These are phyloP conservation scores for Buathra laborator DNA, from an alignment of 2,888 invertebrate species.

Conservation along the genomic window DNA sequence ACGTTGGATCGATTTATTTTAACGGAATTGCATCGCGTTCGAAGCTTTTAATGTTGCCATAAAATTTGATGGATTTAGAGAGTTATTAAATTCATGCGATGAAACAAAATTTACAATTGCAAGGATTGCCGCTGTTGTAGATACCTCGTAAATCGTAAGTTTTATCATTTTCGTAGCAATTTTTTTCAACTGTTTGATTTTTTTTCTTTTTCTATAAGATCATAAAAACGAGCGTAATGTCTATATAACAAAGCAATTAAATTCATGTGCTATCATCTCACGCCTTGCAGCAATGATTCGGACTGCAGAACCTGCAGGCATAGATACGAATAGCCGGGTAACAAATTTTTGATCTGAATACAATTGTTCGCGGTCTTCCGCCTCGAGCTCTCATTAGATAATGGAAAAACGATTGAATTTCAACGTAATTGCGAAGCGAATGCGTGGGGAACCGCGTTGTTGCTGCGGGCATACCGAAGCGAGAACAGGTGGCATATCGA, in stretches of 20 bases:
- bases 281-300: not conserved
- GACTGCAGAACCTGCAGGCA: not conserved
- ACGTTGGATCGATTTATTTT: not conserved
- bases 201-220: not conserved
- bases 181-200: conserved; percentile 1
- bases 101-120: not conserved
- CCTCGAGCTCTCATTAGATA: conserved; percentile 50
- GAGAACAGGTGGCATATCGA: conserved; percentile 49
- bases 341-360: conserved; percentile 11
- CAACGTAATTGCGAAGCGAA: conserved; percentile 48
- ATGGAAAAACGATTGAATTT: conserved; percentile 64
- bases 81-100: not conserved
- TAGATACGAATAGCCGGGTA: not conserved
- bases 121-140: not conserved
- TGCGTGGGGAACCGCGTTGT: conserved; percentile 1
- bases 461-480: not conserved
- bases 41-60: not conserved
- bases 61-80: not conserved
- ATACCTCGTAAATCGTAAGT: not conserved
- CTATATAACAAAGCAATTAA: not conserved
- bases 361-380: conserved; percentile 36
- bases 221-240: not conserved
- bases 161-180: not conserved
- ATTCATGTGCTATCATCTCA: not conserved
- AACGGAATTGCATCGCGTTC: not conserved